Evolutionary conservation across 2,113 vertebrate species (phyloP), one percentile per base, ranked within the genome.

Genomic region (Phalacrocorax pelagicus): DNA sequence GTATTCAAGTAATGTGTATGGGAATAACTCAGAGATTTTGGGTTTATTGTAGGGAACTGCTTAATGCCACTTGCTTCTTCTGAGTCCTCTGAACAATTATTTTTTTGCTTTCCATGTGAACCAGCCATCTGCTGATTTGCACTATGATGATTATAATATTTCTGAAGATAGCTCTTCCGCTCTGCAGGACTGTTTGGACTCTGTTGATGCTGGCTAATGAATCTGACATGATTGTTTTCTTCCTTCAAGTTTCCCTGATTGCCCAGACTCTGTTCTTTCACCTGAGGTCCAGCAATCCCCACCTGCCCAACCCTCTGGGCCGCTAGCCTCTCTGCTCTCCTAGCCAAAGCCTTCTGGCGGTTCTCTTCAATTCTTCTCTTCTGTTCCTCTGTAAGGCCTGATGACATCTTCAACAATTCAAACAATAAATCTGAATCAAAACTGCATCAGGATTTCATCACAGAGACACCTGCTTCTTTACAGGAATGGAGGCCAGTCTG

Each of bases 331-430:
- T 99, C 98, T 14, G 99, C 99, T 98, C 99, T 98, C 83, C 98
- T 98, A 36, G 99, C 99, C 92, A 99, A 96, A 88, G 99, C 99
- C 52, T 96, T 98, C 77, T 92, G 98, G 44, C 99, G 97, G 96
- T 99, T 99, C 92, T 99, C 99, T 88, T 99, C 99, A 14, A 99
- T 99, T 96, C 97, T 98, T 73, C 97, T 97, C 97, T 98, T 98
- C 71, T 99, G 99, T 79, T 99, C 99, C 54, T 98, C 98, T 13
- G 99, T 99, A 81, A 99, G 97, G 71, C 97, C 97, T 73, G 96
- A 95, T 16, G 99, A 99, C 99, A 99, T 99, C 94, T 97, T 98
- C 91, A 57, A 16, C 63, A 81, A 69, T 21, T 90, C 83, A 72
- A 70, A 49, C 40, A 57, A 44, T 42, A 71, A 67, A 69, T 36